Conservation (phyloP, 1,140 invertebrate genomes). For the Spodoptera frugiperda region DNA sequence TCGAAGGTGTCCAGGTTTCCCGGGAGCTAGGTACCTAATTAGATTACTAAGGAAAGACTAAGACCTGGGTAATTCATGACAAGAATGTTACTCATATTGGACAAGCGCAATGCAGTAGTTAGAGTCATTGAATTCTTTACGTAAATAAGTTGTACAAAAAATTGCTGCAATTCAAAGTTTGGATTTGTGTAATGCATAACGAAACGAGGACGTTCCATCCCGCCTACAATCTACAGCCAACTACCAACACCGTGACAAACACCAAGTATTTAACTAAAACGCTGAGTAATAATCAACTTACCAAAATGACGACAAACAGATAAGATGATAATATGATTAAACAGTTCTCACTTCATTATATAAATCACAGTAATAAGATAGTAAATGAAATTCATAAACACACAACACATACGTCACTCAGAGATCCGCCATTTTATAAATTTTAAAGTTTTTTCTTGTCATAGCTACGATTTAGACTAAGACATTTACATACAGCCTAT, state of each 20-base stretch:
- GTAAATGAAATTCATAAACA: constrained; percentile 75
- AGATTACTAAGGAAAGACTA: constrained; percentile 29
- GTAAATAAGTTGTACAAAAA: not conserved
- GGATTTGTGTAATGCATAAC: constrained; percentile 32
- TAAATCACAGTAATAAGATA: constrained; percentile 65
- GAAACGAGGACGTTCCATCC: constrained; percentile 59
- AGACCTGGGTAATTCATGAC: constrained; percentile 3
- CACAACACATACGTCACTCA: constrained; percentile 82
- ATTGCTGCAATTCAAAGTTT: constrained; percentile 13
- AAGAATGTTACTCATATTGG: not conserved
- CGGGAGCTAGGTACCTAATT: constrained; percentile 23
- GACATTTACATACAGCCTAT: constrained; percentile 17
- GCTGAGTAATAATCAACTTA: constrained; percentile 57
- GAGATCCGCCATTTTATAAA: constrained; percentile 79
- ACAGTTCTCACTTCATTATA: constrained; percentile 71
- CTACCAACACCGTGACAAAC: constrained; percentile 60
- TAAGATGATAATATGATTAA: constrained; percentile 54
- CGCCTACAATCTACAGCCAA: constrained; percentile 72
- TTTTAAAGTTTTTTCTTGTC: constrained; percentile 36
- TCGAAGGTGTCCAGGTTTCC: not conserved
- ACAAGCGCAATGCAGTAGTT: constrained; percentile 29
- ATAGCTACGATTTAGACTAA: not conserved
- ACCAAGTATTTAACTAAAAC: constrained; percentile 24
- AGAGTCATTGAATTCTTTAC: not conserved
- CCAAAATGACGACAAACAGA: constrained; percentile 59